These are phyloP conservation scores for Addax nasomaculatus DNA, from an alignment of 2,113 vertebrate genomes.

Conservation along the genomic window DNA sequence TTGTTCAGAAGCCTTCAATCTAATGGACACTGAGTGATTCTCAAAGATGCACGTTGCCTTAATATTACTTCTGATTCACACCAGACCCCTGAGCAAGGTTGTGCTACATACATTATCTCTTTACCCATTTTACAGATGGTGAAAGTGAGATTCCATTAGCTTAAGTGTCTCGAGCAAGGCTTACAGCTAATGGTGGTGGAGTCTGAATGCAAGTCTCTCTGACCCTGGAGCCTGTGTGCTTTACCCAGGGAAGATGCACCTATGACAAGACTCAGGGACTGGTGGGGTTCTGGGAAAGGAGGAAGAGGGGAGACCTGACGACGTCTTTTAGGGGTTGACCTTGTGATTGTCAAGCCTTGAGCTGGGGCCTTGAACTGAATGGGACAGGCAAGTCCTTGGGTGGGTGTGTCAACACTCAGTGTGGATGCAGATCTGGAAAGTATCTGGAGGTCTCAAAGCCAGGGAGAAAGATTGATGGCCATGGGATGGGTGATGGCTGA, in stretches of 20 bases:
- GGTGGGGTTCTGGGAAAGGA: background rate
- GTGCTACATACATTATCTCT: background rate
- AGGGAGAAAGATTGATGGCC: background rate
- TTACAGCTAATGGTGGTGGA: background rate
- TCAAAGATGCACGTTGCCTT: background rate
- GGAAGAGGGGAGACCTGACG: background rate
- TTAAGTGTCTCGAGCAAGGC: background rate
- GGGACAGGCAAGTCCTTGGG: background rate
- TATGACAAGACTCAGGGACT: background rate
- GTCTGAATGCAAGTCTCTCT: background rate
- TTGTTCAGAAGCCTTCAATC: background rate
- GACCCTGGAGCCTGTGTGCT: background rate
- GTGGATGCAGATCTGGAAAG: background rate
- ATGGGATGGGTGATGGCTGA: background rate
- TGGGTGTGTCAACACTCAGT: background rate
- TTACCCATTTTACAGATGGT: background rate
- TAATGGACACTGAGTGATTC: background rate
- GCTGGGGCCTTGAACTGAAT: background rate
- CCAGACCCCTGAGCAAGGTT: background rate
- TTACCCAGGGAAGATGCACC: background rate
- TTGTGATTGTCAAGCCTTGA: background rate
- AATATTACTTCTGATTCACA: background rate
- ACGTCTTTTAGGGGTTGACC: background rate
- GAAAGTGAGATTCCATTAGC: background rate
- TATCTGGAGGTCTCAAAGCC: background rate